Percentiles rank a stretch among this genome's conserved stretches.
Evolutionary conservation across 1,140 invertebrate species (phyloP).

Genomic region (Ylistrum balloti): DNA sequence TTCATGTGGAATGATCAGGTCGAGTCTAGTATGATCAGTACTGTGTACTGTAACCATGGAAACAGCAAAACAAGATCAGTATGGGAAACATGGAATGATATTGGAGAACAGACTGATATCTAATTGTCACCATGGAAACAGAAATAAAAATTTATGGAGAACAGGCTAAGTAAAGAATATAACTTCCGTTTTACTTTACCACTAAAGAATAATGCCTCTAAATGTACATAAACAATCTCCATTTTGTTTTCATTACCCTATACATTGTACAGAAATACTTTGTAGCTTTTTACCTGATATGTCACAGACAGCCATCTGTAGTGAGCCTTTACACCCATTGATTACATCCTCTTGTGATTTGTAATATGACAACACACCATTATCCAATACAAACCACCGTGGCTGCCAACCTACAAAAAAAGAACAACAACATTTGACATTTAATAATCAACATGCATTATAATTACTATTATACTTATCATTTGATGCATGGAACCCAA

Average conservation of each 20-base stretch:
- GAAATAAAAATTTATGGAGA: not conserved
- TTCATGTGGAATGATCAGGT: slow-evolving; percentile 91
- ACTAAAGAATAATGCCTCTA: too few species aligned
- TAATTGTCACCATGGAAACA: too few species aligned
- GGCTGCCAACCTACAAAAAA: slow-evolving; percentile 89
- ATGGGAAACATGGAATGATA: too few species aligned
- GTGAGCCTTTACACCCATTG: slow-evolving; percentile 92
- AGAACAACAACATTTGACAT: too few species aligned
- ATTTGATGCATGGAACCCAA: too few species aligned
- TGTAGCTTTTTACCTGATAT: slow-evolving; percentile 90
- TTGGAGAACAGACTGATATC: too few species aligned
- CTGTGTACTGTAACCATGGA: slow-evolving; percentile 85
- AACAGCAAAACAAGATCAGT: not conserved
- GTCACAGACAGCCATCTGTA: slow-evolving; percentile 92
- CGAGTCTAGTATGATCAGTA: slow-evolving; percentile 88
- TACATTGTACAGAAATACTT: too few species aligned
- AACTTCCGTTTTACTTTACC: too few species aligned
- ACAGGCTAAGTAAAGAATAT: not conserved
- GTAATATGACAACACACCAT: slow-evolving; percentile 91
- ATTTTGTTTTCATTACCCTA: too few species aligned
- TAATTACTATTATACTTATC: too few species aligned
- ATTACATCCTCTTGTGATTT: slow-evolving; percentile 92
- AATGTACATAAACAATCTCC: too few species aligned
- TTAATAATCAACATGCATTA: too few species aligned
- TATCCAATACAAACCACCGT: slow-evolving; percentile 91